Base-by-base conservation (phyloP, 2,113 vertebrate species). In the Galbula dea region DNA sequence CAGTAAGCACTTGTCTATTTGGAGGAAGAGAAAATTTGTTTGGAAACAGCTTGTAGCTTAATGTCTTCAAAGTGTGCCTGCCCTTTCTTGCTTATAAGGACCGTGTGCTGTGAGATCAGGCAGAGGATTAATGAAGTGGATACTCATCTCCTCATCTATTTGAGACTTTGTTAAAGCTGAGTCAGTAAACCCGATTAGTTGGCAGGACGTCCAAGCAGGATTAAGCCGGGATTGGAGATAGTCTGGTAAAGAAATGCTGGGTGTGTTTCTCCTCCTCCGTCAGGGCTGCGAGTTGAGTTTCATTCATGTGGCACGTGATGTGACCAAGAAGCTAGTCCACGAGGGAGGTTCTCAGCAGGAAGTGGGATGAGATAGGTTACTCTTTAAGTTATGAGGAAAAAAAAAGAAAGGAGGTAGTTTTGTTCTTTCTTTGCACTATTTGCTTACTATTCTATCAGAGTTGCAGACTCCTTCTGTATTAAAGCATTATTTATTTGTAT, bases 21-120 rank as follows among this genome's bases (percentile, higher is more conserved):
- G 79, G 45, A 72, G 61, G 15, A 77, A 78, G 59, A 86, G 74
- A 63, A 83, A 88, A 93, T 81, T 67, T 90, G 88, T 88, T 86
- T 88, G 73, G 69, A 90, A 90, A 81, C 0, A 10, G 66, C 61
- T 83, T 52, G 39, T 48, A 72, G 43, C 66, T 93, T 83, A 86
- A 84, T 45, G 69, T 81, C 83, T 88, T 80, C 79, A 68, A 61
- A 88, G 49, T 19, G n/a, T 52, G 61, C 11, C 66, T 90, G 77
- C 45, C 57, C 45, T 10, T 86, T 48, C 52, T 65, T 0, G 0
- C 29, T 59, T 34, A 3, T 48, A 57, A 49, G 71, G 81, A 76
- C 45, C 3, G 3, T 29, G 65, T 36, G 7, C n/a, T 52, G 45
- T 9, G 27, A 86, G 68, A 92, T 83, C 30, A 65, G 37, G 65